Evolutionary conservation across 2,888 invertebrate species (phyloP), one percentile per base, ranked within the genome.

Genomic region (Drosophila phalerata): DNA sequence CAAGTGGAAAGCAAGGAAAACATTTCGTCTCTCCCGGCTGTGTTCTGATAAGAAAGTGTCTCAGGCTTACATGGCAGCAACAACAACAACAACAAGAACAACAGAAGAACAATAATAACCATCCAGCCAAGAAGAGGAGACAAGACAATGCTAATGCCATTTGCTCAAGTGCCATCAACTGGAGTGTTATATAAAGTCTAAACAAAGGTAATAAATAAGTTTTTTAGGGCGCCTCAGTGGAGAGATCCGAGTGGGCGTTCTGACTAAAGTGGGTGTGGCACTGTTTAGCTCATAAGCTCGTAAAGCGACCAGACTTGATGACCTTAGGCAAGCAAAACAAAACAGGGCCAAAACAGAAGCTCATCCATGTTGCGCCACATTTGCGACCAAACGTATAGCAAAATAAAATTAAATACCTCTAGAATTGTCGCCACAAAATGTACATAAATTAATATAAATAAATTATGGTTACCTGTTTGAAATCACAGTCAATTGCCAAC

Each of bases 141-240:
- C 38, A 72, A 67, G 76, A 75, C 80, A 77, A 80, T 84, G 84
- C 81, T 82, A 79, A 77, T 79, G 86, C 73, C 76, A 76, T 85
- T 85, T 74, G 65, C 82, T 76, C 72, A 81, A 81, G 85, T 81
- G 78, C 78, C 87, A 78, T 80, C 81, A 72, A 66, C 80, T 65
- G 56, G 56, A 84, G 76, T 81, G 78, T 73, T 84, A 70, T 85
- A 88, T 84, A 88, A 88, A 88, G 80, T 84, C 81, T 69, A 78
- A 86, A 77, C 88, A 88, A 88, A 84, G 88, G 87, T 81, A 88
- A 85, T 88, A 85, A 85, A 85, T 88, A 86, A 88, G 85, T 87
- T 88, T 69, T 76, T 76, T 65, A 69, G 63, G 69, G 56, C 32
- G 77, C 60, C 77, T 73, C 49, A 58, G 69, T 69, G 77, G 38